Evolutionary conservation across 1,140 invertebrate genomes (phyloP), one percentile per base, ranked within the genome.

Genomic region (Chelonus insularis): DNA sequence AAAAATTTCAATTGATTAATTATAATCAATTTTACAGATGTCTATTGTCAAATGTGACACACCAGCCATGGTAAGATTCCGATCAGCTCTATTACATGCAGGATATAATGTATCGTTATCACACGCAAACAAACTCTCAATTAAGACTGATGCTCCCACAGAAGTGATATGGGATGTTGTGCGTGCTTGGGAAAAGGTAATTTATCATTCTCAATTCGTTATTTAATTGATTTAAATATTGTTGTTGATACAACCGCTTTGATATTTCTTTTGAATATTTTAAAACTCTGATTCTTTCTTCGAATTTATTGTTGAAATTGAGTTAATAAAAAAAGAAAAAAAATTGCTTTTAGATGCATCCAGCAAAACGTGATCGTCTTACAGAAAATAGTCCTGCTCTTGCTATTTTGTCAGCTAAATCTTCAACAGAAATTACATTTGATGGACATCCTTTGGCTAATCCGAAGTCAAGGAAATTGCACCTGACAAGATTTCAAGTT

Each of bases 91-190:
- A 47, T 72, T 99, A 16, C 94, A 98, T 84, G 93, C 92, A 8
- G 96, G 96, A 1, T 98, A 94, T 80, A 82, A 86, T 68, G 95
- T 98, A 2, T 98, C 96, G 0, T 88, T 89, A 63, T 97, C 96
- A 0, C 98, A 99, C 82, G 90, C 92, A 51, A 86, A 86, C 50
- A 91, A 89, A 70, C 87, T 89, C 62, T 96, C 95, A 0, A 83
- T 99, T 2, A 99, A 99, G 83, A 99, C 97, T 0, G 83, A 96
- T 79, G 97, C 97, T 0, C 95, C 98, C 0, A 78, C 86, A 34
- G 74, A 84, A 3, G 83, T 97, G 12, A 77, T 99, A 11, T 99
- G 97, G 97, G 95, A 97, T 78, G 88, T 98, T n/a, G 84, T 98
- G 55, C 83, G 91, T 65, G 84, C 84, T 21, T 97, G 94, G 94